Evolutionary conservation across 2,888 invertebrate species (phyloP), one percentile per base, ranked within the genome.

Genomic region (Nephrocerus scutellatus): DNA sequence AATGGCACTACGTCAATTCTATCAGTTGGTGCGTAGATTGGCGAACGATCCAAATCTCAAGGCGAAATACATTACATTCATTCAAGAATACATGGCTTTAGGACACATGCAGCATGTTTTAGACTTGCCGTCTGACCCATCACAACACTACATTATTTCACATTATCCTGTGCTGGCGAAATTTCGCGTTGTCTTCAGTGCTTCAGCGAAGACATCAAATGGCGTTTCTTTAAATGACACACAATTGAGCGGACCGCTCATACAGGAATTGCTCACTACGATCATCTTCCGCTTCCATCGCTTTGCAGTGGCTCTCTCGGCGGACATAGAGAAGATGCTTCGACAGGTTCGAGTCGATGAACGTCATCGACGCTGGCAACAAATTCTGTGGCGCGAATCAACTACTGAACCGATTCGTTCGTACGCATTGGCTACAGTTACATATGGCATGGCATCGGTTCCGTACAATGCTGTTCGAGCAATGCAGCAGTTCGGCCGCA

Each of bases 41-140:
- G 19, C 5, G 10, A n/a, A 15, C 21, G 14, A 30, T 18, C 12
- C 10, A 23, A 21, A 20, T 2, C 5, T 35, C 12, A 9, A 15
- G 18, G n/a, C 35, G 6, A 21, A 40, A 29, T 40, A 46, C 26
- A 13, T 29, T 8, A n/a, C 23, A 28, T 46, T 39, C 21, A 39
- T 42, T 32, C 14, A 24, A 3, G 45, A 46, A 4, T 46, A 43
- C 21, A 19, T 28, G n/a, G 31, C 31, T 7, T 20, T 36, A 6
- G 36, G 36, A 9, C 41, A 42, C 28, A 37, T 41, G 34, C 10
- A 13, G 12, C 22, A 5, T n/a, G 22, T 29, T 6, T 16, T 9
- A 12, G 21, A 16, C 8, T 6, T 4, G 9, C 4, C 4, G 10
- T 5, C 4, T 13, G 23, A 16, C 7, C 2, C 5, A 2, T 22